Evolutionary conservation across 35 echinoderm and acorn worm species (phyloP), one percentile per base, ranked within the genome.

Genomic region (Heliocidaris tuberculata): DNA sequence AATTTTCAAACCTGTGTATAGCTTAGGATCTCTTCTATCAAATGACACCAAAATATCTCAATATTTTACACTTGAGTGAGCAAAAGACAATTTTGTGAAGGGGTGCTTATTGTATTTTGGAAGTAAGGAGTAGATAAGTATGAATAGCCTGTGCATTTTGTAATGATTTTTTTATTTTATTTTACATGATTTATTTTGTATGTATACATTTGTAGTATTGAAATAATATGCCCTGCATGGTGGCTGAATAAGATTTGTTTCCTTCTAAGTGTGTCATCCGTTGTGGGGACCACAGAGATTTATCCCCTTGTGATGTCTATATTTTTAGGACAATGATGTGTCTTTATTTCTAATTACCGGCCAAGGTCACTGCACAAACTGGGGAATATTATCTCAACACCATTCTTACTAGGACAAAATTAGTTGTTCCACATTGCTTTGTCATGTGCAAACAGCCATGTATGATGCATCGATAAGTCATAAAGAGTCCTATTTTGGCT

Each of bases 321-420:
- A 21, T 27, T 7, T 78, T 27, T 78, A 78, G 65, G 27, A 78
- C 15, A 19, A 78, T 78, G 65, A 78, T 78, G 21, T 78, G 65
- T 78, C 65, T 78, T n/a, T 78, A 78, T 78, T 78, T n/a, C 65
- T 78, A 78, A 78, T 78, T n/a, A 78, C 65, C 19, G 65, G 65
- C 65, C 65, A 78, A 78, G 65, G 65, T 78, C 65, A 78, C 17
- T 24, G 0, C 8, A 24, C 21, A 78, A 78, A 78, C 65, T n/a
- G 27, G 65, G 65, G 65, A 78, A 78, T 78, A 78, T n/a, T 78
- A 78, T n/a, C 65, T 19, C 21, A 78, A 78, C 65, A 78, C 65
- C 65, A 24, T 78, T 78, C 65, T 78, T 78, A 78, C 65, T 17
- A n/a, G 7, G 65, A 78, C 65, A 27, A 78, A 78, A 78, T 78